Conservation (phyloP, 2,888 invertebrate genomes). For the Ecliptopera silaceata region DNA sequence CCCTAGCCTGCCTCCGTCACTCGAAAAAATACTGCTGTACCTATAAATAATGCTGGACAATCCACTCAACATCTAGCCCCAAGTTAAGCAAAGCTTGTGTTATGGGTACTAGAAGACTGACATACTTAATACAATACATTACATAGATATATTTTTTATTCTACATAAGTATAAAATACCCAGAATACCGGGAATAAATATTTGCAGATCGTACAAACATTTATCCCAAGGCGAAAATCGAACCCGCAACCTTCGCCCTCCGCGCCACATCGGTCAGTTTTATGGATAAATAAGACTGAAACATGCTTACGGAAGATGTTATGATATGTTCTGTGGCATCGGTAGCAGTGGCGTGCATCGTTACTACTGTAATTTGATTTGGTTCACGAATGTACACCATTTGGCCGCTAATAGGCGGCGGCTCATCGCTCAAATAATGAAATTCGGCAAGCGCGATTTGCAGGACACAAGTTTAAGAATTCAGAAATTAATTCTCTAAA, state of each 20-base stretch:
- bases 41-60: no score
- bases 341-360: conserved; percentile 74
- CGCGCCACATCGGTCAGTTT: no score
- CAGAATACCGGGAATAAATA: no score
- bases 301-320: not conserved
- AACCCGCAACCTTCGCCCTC: no score
- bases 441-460: not conserved
- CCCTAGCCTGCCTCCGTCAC: conserved; percentile 33
- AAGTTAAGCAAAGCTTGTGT: no score
- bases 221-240: no score
- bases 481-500: not conserved
- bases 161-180: no score
- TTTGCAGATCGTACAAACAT: no score
- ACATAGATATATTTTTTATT: no score
- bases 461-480: not conserved
- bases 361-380: conserved; percentile 80
- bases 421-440: conserved; percentile 63
- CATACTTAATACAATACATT: no score
- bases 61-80: no score
- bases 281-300: not conserved
- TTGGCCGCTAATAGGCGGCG: conserved; percentile 63
- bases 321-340: conserved; percentile 4
- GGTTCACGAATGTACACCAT: conserved; percentile 65
- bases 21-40: not conserved
- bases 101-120: no score